Evolutionary conservation across 2,113 vertebrate genomes (phyloP), one percentile per base, ranked within the genome.

Genomic region (Anoura caudifer): DNA sequence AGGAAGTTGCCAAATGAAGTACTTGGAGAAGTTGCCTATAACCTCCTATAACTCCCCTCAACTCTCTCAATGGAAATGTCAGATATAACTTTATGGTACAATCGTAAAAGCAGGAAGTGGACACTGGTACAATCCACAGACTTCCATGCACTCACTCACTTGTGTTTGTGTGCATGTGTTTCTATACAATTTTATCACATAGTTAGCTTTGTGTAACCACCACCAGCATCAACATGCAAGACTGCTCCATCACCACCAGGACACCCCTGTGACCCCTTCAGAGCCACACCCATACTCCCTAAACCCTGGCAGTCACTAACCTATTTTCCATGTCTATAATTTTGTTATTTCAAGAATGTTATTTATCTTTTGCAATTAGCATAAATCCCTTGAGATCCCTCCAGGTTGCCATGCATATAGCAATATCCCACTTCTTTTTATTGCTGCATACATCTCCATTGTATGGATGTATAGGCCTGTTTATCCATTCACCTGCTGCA

Each of bases 221-320:
- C 11, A 19, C 41, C 10, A 41, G 14, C 5, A 0, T 84, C 52
- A 85, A 24, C 2, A 41, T 26, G 10, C 5, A 59, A 4, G 47
- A n/a, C 20, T 19, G 1, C 33, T 54, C 5, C 12, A 2, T 45
- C 36, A 14, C 16, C 2, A 1, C 16, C 14, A 14, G 16, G 0
- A 24, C 24, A 15, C 0, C 8, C 7, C 3, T 15, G 2, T 14
- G n/a, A 1, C 22, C 24, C 20, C 31, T n/a, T 59, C 10, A 24
- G 12, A 33, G 10, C n/a, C 69, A 13, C 2, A 0, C 3, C 36
- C 2, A 16, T 41, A 9, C 20, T 12, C 81, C 17, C 7, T 2
- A 38, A 92, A 1, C 3, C 45, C 90, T 80, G 31, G 19, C 12
- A 80, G n/a, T 28, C 6, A 8, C 16, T 41, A 5, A 28, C 22